Base-by-base conservation (phyloP, 2,888 invertebrate genomes). In the Hyppa rectilinea region DNA sequence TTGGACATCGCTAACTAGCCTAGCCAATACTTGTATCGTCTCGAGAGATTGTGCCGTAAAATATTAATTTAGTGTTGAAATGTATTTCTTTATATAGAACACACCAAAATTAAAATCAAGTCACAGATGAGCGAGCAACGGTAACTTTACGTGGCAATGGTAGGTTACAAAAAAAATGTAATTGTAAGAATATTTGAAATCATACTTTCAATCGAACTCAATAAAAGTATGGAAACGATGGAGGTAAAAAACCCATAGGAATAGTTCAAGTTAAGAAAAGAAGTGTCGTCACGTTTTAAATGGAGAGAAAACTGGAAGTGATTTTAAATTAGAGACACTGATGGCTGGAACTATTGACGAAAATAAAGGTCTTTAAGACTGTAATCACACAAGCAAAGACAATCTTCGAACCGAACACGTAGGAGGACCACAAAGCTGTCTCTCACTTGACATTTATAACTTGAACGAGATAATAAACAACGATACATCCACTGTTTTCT, bases 51-150 rank as follows among this genome's bases (percentile, higher is more conserved):
- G 7, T 58, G n/a, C 49, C 26, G 10, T 66, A 23, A 50, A 23
- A 52, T 59, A 62, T 67, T 47, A 58, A 59, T 55, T 75, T 50
- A 29, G 2, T 50, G 3, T 26, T 29, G 9, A 60, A 50, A 47
- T 10, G 1, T 43, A 58, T 50, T 43, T n/a, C 12, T 63, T 69
- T 66, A 36, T 45, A 47, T 12, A 12, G 10, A 43, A 60, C 47
- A 50, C 23, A 71, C 31, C 49, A 53, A 63, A 78, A 71, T 78
- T 67, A 67, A 71, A 72, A 81, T 64, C 31, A 45, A 34, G 77
- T 81, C 78, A 81, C 82, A 79, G 78, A 61, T 49, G 82, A 56
- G 60, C 58, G 72, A 78, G 52, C 63, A 78, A 78, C 73, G 40
- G 63, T 79, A 63, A 72, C 66, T 81, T 61, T 72, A 60, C 49